phyloP scores from a whole-genome alignment of 2,888 invertebrate species.

The Sericinus montela region DNA sequence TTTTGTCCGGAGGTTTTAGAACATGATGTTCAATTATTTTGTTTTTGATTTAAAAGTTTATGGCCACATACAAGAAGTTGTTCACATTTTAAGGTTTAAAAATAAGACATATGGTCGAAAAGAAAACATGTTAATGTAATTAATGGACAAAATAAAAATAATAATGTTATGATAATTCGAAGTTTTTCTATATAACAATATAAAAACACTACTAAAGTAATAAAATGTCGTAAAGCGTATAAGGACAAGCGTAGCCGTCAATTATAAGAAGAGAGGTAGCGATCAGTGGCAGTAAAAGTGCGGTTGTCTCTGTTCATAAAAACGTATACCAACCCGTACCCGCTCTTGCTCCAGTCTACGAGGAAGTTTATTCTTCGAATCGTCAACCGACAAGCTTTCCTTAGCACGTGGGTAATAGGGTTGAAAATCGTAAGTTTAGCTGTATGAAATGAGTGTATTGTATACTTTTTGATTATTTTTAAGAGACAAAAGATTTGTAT shows the following conservation, averaged over 20 bases:
- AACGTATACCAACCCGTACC: constrained; percentile 64
- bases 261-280: constrained; percentile 76
- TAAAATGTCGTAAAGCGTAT: constrained; percentile 41
- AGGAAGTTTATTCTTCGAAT: constrained; percentile 34
- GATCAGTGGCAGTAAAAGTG: constrained; percentile 75
- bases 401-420: constrained; percentile 42
- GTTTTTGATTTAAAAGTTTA: neutral
- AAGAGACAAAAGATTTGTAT: too few species aligned
- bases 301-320: constrained; percentile 70
- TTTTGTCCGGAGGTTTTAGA: neutral
- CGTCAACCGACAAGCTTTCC: constrained; percentile 29
- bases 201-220: too few species aligned
- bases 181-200: too few species aligned
- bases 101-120: too few species aligned
- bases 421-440: constrained; percentile 32
- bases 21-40: neutral
- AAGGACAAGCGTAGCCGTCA: constrained; percentile 73
- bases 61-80: too few species aligned
- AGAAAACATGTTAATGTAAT: too few species aligned
- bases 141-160: too few species aligned
- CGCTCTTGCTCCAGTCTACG: constrained; percentile 54
- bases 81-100: too few species aligned
- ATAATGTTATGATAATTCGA: too few species aligned
- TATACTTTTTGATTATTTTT: too few species aligned
- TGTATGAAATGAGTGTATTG: too few species aligned